Evolutionary conservation across 1,140 invertebrate species (phyloP).

Genomic region (Platyscapa corneri): DNA sequence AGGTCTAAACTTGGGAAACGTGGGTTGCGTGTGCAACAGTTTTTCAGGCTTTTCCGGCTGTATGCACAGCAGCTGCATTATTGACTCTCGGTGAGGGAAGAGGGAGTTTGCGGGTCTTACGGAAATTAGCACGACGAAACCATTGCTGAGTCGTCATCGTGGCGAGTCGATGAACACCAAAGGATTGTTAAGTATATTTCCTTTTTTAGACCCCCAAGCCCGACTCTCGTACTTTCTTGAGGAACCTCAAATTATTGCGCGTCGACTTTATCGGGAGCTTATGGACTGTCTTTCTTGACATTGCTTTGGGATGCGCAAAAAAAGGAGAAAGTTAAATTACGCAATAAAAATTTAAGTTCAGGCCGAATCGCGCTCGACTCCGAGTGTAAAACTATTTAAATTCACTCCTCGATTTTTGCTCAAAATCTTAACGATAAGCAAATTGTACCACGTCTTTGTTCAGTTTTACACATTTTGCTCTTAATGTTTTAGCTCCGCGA

Average conservation of each 20-base stretch:
- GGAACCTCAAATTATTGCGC: constrained; percentile 34
- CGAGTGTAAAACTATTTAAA: background rate
- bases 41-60: constrained; percentile 1
- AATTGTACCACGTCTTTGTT: background rate
- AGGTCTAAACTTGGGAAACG: background rate
- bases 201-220: constrained; percentile 18
- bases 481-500: background rate
- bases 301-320: background rate
- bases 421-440: background rate
- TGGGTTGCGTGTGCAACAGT: constrained; percentile 3
- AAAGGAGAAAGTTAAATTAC: background rate
- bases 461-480: no score
- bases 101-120: constrained; percentile 16
- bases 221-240: constrained; percentile 29
- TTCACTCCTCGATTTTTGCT: background rate
- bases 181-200: constrained; percentile 43
- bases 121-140: constrained; percentile 12
- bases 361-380: background rate
- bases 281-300: constrained; percentile 1
- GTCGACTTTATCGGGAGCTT: background rate
- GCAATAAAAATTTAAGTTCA: background rate
- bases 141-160: constrained; percentile 2
- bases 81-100: background rate
- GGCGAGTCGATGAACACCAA: constrained; percentile 57
- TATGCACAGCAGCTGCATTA: no score